A percentile compares a stretch with the other conserved stretches of the same genome.
Evolutionary conservation across 2,113 vertebrate genomes (phyloP).

Genomic region (Engraulis encrasicolus): DNA sequence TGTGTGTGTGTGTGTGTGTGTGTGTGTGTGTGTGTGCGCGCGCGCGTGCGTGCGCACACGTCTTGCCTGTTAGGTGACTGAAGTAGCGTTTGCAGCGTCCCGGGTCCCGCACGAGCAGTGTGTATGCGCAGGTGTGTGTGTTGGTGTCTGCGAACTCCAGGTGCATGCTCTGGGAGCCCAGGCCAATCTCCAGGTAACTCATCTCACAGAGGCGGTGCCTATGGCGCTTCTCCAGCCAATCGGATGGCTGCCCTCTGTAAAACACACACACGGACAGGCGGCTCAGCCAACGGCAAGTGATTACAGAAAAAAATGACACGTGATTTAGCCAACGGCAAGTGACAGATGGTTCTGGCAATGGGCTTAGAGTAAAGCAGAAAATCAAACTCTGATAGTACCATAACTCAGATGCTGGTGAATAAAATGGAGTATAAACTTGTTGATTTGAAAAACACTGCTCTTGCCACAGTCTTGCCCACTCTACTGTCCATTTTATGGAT

Average conservation of each 20-base stretch:
- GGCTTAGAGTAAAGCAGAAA: too few relatives aligned
- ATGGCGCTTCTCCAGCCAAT: constrained; percentile 83
- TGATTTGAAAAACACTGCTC: too few relatives aligned
- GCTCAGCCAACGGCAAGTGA: background rate
- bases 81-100: constrained; percentile 82
- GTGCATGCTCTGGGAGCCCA: constrained; percentile 84
- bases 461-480: too few relatives aligned
- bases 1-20: background rate
- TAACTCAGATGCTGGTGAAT: too few relatives aligned
- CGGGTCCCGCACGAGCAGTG: constrained; percentile 82
- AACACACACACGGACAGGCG: constrained; percentile 34
- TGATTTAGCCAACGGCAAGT: too few relatives aligned
- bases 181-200: constrained; percentile 85
- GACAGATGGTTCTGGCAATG: too few relatives aligned
- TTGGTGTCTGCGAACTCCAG: constrained; percentile 84
- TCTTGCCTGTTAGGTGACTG: constrained; percentile 80
- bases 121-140: constrained; percentile 77
- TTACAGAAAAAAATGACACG: background rate
- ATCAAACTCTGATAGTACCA: too few relatives aligned
- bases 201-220: constrained; percentile 79
- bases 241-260: constrained; percentile 80
- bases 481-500: too few relatives aligned
- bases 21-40: constrained; percentile 3
- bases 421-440: too few relatives aligned
- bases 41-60: background rate